Evolutionary conservation across 2,888 invertebrate genomes (phyloP), one percentile per base, ranked within the genome.

Genomic region (Willowsia nigromaculata): DNA sequence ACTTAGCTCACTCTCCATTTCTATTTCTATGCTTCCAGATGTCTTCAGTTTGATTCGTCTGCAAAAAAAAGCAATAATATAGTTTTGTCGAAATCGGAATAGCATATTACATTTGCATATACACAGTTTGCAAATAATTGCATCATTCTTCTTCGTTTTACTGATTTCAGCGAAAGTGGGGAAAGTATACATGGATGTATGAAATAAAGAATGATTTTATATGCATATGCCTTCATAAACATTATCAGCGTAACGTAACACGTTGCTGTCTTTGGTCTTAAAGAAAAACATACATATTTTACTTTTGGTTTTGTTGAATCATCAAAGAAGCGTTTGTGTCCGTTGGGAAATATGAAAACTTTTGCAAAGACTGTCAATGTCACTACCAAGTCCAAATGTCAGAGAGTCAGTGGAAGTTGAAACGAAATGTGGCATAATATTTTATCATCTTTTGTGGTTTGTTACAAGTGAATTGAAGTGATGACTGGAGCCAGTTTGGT

Each of bases 31-130:
- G 76, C 92, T 94, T 37, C 94, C 94, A 89, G 94, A 94, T 43
- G 94, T 93, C 90, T 94, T 93, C 87, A 94, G 93, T 47, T 94
- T 93, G 88, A 94, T 93, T 68, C 92, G 90, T 65, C 94, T 94
- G 90, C 11, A 56, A 4, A 65, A 11, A 30, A 13, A 65, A 56
- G 43, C 13, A 43, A 6, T 43, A 43, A 43, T 43, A 43, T 43
- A 13, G 13, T 43, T 37, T 43, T 13, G 13, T 43, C 9, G 1
- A 43, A 43, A n/a, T n/a, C n/a, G n/a, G n/a, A n/a, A n/a, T n/a
- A n/a, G n/a, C n/a, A n/a, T n/a, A n/a, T n/a, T n/a, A n/a, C n/a
- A n/a, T n/a, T n/a, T n/a, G n/a, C n/a, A n/a, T n/a, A n/a, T n/a
- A n/a, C n/a, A n/a, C n/a, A n/a, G n/a, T n/a, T n/a, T n/a, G n/a